These are phyloP conservation scores for Hyposoter dolosus DNA, from an alignment of 2,888 invertebrate species.

Conservation along the genomic window DNA sequence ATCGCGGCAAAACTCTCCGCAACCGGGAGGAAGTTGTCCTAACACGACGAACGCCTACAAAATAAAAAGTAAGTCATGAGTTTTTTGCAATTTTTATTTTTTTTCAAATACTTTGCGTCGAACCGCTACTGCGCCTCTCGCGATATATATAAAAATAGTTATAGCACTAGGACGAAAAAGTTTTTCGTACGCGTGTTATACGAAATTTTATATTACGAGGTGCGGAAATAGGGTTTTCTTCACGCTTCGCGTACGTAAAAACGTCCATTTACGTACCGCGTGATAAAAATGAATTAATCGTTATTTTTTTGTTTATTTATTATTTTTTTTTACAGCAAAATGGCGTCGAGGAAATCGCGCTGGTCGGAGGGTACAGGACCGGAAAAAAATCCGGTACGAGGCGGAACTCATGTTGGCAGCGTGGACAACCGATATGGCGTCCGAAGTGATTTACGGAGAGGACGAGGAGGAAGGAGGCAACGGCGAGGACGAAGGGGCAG, in stretches of 20 bases:
- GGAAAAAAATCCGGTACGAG: neutral
- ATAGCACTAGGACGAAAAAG: no score
- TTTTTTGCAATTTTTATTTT: neutral
- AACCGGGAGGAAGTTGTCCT: neutral
- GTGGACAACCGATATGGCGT: neutral
- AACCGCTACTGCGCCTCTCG: neutral
- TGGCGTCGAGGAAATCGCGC: neutral
- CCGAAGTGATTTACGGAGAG: neutral
- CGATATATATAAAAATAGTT: neutral
- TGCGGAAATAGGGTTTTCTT: no score
- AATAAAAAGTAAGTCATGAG: neutral
- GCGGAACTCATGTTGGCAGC: neutral
- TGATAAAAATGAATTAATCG: neutral
- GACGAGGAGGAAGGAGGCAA: neutral
- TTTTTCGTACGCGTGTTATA: no score
- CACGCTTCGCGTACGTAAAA: no score
- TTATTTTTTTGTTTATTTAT: neutral
- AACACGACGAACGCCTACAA: neutral
- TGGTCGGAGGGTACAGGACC: neutral
- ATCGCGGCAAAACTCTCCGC: neutral
- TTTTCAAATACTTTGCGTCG: neutral
- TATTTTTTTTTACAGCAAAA: neutral
- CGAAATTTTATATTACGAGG: no score
- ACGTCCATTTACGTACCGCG: no score
- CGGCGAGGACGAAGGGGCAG: neutral